Evolutionary conservation across 1,140 invertebrate genomes (phyloP).

Genomic region (Dendroctonus valens): DNA sequence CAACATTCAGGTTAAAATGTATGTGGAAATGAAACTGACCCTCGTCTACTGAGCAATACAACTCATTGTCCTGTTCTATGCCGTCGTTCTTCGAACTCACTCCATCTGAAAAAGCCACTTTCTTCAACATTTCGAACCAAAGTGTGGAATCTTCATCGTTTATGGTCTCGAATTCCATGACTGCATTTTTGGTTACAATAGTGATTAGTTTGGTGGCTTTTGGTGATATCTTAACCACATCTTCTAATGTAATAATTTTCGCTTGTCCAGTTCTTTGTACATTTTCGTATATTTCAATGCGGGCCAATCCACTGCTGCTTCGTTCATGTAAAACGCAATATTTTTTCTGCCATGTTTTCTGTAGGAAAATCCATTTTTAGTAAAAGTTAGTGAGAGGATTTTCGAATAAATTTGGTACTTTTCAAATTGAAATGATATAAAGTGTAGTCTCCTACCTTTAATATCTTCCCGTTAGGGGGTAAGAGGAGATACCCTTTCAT

Average conservation of each 20-base stretch:
- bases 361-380: slow-evolving; percentile 43
- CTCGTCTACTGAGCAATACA: slow-evolving; percentile 79
- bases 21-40: slow-evolving; percentile 48
- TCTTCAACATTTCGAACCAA: slow-evolving; percentile 76
- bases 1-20: neutral
- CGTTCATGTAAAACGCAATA: slow-evolving; percentile 74
- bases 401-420: neutral
- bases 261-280: slow-evolving; percentile 66
- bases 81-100: slow-evolving; percentile 56
- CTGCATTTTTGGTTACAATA: slow-evolving; percentile 70
- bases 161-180: slow-evolving; percentile 68
- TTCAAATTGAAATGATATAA: slow-evolving; percentile 13
- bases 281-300: slow-evolving; percentile 81
- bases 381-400: slow-evolving; percentile 15
- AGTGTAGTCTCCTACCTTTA: slow-evolving; percentile 52
- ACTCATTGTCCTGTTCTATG: slow-evolving; percentile 83
- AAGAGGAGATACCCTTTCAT: slow-evolving; percentile 67
- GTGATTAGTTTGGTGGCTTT: slow-evolving; percentile 60
- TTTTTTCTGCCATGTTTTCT: slow-evolving; percentile 78
- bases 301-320: slow-evolving; percentile 78
- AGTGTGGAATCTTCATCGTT: slow-evolving; percentile 70
- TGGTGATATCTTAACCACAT: slow-evolving; percentile 80
- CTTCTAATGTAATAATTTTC: slow-evolving; percentile 78
- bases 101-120: slow-evolving; percentile 77
- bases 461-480: slow-evolving; percentile 65